Evolutionary conservation across 2,797 vertebrate genomes (phyloP).

Genomic region (Channallabes apus): DNA sequence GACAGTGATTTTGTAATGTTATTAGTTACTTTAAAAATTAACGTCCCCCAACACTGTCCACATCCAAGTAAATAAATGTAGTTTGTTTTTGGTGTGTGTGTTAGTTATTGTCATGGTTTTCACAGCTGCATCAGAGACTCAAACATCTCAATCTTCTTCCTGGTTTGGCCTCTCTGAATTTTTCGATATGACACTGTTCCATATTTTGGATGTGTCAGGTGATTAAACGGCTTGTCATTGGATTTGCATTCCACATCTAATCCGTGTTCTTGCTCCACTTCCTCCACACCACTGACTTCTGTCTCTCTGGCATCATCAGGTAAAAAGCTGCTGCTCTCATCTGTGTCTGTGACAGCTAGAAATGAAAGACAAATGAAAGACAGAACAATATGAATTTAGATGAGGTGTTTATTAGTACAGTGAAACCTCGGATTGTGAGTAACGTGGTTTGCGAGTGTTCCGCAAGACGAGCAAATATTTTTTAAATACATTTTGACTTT

Average conservation of each 20-base stretch:
- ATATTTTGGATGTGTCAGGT: slow-evolving; percentile 81
- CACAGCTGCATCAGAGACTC: slow-evolving; percentile 86
- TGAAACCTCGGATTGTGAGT: too few relatives aligned
- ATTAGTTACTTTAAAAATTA: too few relatives aligned
- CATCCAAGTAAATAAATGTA: background rate
- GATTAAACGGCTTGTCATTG: slow-evolving; percentile 71
- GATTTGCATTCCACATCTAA: slow-evolving; percentile 53
- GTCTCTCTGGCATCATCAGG: background rate
- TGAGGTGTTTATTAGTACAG: background rate
- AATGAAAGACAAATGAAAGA: slow-evolving; percentile 6
- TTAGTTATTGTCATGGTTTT: slow-evolving; percentile 48
- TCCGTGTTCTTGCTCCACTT: slow-evolving; percentile 48
- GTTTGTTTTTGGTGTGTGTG: background rate
- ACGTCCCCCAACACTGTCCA: too few relatives aligned
- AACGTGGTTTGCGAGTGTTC: too few relatives aligned
- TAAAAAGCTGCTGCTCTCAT: slow-evolving; percentile 1
- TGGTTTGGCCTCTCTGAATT: slow-evolving; percentile 92
- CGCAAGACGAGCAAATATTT: too few relatives aligned
- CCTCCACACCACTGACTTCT: slow-evolving; percentile 63
- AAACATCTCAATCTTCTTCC: slow-evolving; percentile 89
- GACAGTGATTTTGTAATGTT: too few relatives aligned
- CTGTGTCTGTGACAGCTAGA: background rate
- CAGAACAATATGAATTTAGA: background rate
- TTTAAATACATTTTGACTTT: too few relatives aligned
- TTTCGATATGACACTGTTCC: slow-evolving; percentile 92